A percentile compares a stretch with the other conserved stretches of the same genome.
Conservation (phyloP, 2,113 vertebrate species). For the Alligator mississippiensis region DNA sequence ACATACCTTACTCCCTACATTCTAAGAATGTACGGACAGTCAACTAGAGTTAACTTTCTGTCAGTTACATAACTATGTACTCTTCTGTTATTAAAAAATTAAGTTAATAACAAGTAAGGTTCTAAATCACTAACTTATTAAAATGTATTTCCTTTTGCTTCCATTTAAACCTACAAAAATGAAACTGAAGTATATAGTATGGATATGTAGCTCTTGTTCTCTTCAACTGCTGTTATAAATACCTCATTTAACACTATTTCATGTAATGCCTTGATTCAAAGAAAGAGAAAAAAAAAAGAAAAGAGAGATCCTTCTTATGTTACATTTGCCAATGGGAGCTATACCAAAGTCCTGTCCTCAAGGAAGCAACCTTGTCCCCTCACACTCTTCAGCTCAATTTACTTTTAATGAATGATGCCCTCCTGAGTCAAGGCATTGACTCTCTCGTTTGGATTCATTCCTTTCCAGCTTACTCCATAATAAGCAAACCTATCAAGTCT, state of each 20-base stretch:
- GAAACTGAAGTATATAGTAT: not conserved
- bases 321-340: not conserved
- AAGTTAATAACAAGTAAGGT: not conserved
- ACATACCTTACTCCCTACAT: not conserved
- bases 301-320: not conserved
- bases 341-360: not conserved
- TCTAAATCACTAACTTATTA: not conserved
- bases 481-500: not conserved
- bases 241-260: not conserved
- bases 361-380: not conserved
- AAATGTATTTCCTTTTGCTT: not conserved
- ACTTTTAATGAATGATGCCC: not conserved
- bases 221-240: not conserved
- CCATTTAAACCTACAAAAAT: conserved; percentile 8
- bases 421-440: not conserved
- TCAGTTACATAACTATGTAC: not conserved
- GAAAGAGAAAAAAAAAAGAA: not conserved
- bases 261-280: not conserved
- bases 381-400: not conserved
- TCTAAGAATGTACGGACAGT: not conserved
- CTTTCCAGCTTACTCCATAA: not conserved
- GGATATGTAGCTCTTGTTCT: not conserved
- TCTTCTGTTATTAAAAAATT: not conserved
- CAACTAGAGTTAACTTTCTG: no score
- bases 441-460: not conserved